Evolutionary conservation across 2,888 invertebrate species (phyloP).

Genomic region (Hermodice carunculata): DNA sequence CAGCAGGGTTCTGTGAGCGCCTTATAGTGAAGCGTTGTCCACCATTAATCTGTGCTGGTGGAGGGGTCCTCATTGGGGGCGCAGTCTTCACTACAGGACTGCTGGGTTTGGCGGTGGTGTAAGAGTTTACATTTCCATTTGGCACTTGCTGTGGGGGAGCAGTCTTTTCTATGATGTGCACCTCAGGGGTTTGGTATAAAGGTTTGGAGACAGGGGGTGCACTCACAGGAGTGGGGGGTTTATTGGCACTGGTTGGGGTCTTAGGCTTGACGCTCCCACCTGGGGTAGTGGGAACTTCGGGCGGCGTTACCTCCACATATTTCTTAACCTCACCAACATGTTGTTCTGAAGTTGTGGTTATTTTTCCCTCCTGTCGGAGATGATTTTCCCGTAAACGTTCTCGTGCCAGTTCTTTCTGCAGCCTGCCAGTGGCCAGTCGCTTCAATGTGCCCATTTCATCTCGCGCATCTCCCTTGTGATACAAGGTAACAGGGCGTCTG

Average conservation of each 20-base stretch:
- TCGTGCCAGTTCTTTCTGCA: conserved; percentile 91
- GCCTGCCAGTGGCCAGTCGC: conserved; percentile 75
- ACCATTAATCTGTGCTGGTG: no score
- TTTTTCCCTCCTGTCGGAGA: conserved; percentile 77
- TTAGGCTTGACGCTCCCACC: neutral
- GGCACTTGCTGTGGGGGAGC: no score
- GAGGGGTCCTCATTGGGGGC: no score
- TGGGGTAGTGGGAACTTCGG: conserved; percentile 12
- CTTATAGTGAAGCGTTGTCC: no score
- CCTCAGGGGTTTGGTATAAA: no score
- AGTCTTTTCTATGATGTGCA: neutral
- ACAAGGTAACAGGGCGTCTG: neutral
- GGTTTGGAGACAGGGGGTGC: conserved; percentile 5
- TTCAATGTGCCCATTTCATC: conserved; percentile 50
- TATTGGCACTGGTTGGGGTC: conserved; percentile 16
- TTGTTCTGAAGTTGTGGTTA: conserved; percentile 74
- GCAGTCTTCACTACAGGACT: no score
- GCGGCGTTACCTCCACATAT: conserved; percentile 46
- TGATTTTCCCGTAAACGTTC: conserved; percentile 87
- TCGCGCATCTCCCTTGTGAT: conserved; percentile 23
- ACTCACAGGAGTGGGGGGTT: conserved; percentile 13
- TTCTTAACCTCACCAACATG: conserved; percentile 71
- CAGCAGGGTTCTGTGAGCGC: conserved; percentile 86
- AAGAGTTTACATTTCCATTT: no score
- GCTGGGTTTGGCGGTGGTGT: no score